These are phyloP conservation scores for Eidolon dupreanum DNA, from an alignment of 2,797 vertebrate genomes.

Conservation along the genomic window DNA sequence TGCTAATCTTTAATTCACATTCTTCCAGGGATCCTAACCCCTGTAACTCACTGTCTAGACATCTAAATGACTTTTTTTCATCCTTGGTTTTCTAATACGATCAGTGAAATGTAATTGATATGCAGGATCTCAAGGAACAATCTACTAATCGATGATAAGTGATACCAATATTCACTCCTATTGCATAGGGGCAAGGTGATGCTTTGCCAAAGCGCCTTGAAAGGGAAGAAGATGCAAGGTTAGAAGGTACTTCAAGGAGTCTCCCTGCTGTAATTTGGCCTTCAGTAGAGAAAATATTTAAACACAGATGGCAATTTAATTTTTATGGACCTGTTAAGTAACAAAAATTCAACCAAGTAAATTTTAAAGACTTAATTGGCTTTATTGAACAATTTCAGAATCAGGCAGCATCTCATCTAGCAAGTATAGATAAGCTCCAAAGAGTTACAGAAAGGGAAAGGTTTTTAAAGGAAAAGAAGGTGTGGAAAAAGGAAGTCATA, in stretches of 20 bases:
- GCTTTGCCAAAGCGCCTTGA: conserved; percentile 34
- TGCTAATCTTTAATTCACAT: conserved; percentile 48
- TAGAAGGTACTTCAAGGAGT: conserved; percentile 37
- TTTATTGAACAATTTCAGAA: background rate
- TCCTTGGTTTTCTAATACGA: conserved; percentile 56
- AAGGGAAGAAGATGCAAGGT: background rate
- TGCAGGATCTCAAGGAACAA: conserved; percentile 2
- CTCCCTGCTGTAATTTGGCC: conserved; percentile 28
- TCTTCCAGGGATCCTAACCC: conserved; percentile 40
- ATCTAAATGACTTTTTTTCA: conserved; percentile 57
- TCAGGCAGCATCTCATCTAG: background rate
- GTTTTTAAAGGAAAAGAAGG: background rate
- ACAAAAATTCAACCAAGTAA: background rate
- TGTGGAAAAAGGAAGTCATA: background rate
- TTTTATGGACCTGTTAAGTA: conserved; percentile 36
- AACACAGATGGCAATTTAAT: conserved; percentile 66
- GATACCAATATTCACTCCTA: conserved; percentile 17
- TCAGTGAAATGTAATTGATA: conserved; percentile 52
- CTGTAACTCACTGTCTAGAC: conserved; percentile 55
- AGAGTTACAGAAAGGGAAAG: background rate
- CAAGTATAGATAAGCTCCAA: background rate
- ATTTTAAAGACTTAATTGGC: background rate
- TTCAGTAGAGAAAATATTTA: conserved; percentile 59
- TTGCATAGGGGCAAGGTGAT: background rate
- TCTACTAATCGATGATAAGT: conserved; percentile 35